Conservation (phyloP, 2,113 vertebrate genomes). For the Tautogolabrus adspersus region DNA sequence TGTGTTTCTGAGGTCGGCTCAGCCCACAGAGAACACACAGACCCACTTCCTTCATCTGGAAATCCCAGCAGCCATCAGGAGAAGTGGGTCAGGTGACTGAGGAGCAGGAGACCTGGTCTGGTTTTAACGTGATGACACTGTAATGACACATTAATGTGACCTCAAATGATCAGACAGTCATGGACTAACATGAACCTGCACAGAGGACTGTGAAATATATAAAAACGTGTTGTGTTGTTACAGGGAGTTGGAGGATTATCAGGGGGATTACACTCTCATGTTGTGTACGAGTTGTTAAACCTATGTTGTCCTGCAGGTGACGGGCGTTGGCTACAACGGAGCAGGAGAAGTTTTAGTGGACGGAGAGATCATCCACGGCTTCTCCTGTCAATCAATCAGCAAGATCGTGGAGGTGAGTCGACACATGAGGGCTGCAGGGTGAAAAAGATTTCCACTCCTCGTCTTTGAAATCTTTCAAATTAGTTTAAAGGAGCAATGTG, state of each 20-base stretch:
- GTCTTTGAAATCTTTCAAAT: too few relatives aligned
- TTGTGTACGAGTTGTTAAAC: not conserved
- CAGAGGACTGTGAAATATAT: too few relatives aligned
- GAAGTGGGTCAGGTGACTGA: slow-evolving; percentile 20
- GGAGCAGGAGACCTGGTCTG: not conserved
- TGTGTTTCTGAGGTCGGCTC: not conserved
- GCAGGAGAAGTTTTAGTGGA: slow-evolving; percentile 92
- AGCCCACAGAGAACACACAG: not conserved
- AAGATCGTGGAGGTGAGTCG: slow-evolving; percentile 92
- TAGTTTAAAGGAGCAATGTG: too few relatives aligned
- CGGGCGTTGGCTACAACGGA: slow-evolving; percentile 96
- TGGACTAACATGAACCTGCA: too few relatives aligned
- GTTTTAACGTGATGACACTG: not conserved
- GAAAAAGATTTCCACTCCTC: not conserved
- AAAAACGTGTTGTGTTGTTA: too few relatives aligned
- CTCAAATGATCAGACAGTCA: too few relatives aligned
- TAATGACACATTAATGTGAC: not conserved
- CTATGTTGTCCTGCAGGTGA: slow-evolving; percentile 84
- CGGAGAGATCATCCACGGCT: slow-evolving; percentile 93
- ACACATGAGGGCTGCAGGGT: not conserved
- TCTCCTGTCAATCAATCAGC: slow-evolving; percentile 90
- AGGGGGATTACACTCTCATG: too few relatives aligned
- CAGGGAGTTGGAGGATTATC: too few relatives aligned
- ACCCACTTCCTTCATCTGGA: not conserved
- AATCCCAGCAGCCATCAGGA: slow-evolving; percentile 3